phyloP scores from a whole-genome alignment of 2,797 vertebrate genomes.

The Poeciliopsis turneri region DNA sequence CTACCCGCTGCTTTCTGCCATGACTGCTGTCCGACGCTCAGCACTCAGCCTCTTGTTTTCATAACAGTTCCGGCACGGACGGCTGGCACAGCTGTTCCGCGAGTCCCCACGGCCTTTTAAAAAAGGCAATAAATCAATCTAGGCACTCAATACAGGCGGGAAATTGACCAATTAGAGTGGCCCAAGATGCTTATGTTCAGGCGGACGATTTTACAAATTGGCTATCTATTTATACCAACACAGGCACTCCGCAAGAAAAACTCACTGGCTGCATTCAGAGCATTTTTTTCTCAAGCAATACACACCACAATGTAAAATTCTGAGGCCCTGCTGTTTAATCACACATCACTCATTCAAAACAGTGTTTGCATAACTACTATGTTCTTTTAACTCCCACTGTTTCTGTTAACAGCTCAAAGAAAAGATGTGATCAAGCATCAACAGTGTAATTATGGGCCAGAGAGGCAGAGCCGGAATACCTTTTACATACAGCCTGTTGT shows the following conservation, averaged over 20 bases:
- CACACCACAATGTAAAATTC: constrained; percentile 55
- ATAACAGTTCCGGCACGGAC: constrained; percentile 77
- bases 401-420: constrained; percentile 48
- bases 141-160: constrained; percentile 87
- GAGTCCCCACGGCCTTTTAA: constrained; percentile 85
- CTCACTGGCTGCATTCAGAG: constrained; percentile 72
- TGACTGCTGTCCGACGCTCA: constrained; percentile 74
- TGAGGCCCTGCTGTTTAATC: constrained; percentile 62
- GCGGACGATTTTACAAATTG: constrained; percentile 87
- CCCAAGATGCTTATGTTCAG: constrained; percentile 87
- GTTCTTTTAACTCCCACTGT: constrained; percentile 40
- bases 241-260: constrained; percentile 73
- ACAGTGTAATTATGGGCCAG: constrained; percentile 20
- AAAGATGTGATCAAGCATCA: constrained; percentile 40
- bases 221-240: constrained; percentile 86
- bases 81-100: constrained; percentile 84
- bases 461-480: neutral
- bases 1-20: constrained; percentile 61
- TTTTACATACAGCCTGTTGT: constrained; percentile 22
- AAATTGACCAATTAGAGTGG: constrained; percentile 90
- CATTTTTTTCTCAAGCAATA: constrained; percentile 63
- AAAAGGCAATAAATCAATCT: constrained; percentile 90
- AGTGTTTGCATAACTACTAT: constrained; percentile 42
- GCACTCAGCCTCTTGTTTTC: constrained; percentile 81
- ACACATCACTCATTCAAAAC: constrained; percentile 54